These are phyloP conservation scores for Leptarthrus brevirostris DNA, from an alignment of 2,888 invertebrate species.

Conservation along the genomic window DNA sequence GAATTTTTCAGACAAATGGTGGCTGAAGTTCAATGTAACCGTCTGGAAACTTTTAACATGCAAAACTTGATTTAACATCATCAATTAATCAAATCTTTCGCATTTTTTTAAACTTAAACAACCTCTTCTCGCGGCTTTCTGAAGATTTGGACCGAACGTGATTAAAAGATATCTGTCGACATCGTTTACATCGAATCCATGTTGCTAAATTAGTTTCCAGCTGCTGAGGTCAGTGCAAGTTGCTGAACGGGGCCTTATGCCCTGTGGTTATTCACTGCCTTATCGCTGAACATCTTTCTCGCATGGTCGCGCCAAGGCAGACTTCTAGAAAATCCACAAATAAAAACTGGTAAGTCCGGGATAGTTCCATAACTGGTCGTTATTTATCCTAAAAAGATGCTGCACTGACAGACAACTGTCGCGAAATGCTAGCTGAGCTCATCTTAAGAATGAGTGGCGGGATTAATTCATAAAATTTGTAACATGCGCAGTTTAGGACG, in stretches of 20 bases:
- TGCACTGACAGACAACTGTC: slow-evolving; percentile 1
- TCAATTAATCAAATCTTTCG: slow-evolving; percentile 19
- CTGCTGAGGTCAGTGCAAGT: slow-evolving; percentile 11
- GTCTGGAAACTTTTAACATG: neutral
- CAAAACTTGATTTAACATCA: slow-evolving; percentile 15
- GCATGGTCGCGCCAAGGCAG: slow-evolving; percentile 22
- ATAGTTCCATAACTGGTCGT: slow-evolving; percentile 24
- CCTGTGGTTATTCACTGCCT: neutral
- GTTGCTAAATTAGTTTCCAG: slow-evolving; percentile 13
- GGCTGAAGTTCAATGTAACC: slow-evolving; percentile 20
- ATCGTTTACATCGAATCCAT: slow-evolving; percentile 6
- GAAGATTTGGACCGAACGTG: slow-evolving; percentile 1
- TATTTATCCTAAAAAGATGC: neutral
- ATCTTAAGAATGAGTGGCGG: neutral
- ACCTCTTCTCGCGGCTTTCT: neutral
- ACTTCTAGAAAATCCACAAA: slow-evolving; percentile 23
- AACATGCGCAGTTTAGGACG: slow-evolving; percentile 23
- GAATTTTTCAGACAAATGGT: no score
- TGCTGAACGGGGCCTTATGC: slow-evolving; percentile 8
- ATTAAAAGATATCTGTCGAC: slow-evolving; percentile 25
- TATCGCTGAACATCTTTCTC: slow-evolving; percentile 27
- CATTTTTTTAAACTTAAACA: slow-evolving; percentile 5
- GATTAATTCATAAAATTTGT: neutral
- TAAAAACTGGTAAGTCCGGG: slow-evolving; percentile 39
- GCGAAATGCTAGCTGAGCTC: slow-evolving; percentile 7